phyloP scores from a whole-genome alignment of 1,140 invertebrate species.

The Bactericera cockerelli region DNA sequence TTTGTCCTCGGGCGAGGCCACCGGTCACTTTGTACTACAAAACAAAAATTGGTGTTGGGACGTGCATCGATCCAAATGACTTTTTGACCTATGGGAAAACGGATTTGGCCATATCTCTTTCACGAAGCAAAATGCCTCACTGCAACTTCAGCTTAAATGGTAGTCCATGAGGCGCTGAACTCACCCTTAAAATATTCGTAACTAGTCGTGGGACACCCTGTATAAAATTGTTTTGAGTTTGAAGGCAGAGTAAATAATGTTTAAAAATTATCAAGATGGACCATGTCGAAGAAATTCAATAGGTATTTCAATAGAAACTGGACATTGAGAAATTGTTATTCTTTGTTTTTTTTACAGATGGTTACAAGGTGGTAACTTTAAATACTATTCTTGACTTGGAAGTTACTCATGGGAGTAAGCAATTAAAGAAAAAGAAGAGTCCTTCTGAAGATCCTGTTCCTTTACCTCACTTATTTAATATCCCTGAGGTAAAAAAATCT shows the following conservation, averaged over 20 bases:
- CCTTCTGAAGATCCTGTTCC: not conserved
- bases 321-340: too few relatives aligned
- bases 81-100: too few relatives aligned
- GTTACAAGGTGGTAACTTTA: not conserved
- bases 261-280: not conserved
- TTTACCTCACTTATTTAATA: not conserved
- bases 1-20: too few relatives aligned
- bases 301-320: too few relatives aligned
- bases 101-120: too few relatives aligned
- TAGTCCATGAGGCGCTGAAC: too few relatives aligned
- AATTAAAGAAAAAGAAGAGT: not conserved
- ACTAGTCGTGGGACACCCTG: not conserved
- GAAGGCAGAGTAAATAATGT: not conserved
- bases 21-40: too few relatives aligned
- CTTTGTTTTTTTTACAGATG: not conserved
- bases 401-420: not conserved
- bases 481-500: not conserved
- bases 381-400: not conserved
- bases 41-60: too few relatives aligned
- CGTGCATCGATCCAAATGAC: too few relatives aligned
- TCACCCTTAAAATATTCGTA: not conserved
- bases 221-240: not conserved
- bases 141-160: too few relatives aligned
- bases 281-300: not conserved
- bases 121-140: too few relatives aligned